Evolutionary conservation across 2,797 vertebrate genomes (phyloP).

Genomic region (Selene dorsalis): DNA sequence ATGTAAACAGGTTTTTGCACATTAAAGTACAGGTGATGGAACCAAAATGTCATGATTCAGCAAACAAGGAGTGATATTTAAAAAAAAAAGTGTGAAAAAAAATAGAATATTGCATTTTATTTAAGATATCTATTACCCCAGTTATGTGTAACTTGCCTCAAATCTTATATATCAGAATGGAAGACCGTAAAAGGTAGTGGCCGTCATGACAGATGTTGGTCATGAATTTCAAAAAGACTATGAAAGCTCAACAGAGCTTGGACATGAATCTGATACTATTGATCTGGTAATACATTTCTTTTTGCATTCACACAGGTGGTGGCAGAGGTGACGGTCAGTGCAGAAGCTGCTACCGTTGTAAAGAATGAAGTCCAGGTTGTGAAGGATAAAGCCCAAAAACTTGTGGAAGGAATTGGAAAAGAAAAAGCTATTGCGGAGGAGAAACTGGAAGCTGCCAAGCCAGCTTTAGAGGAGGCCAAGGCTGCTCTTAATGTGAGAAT

Average conservation of each 20-base stretch:
- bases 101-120: no score
- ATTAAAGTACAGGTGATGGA: no score
- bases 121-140: no score
- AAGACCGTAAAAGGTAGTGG: background rate
- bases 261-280: background rate
- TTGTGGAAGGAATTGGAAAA: conserved; percentile 87
- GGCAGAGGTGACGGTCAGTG: conserved; percentile 88
- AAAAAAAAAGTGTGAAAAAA: no score
- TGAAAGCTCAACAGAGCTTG: background rate
- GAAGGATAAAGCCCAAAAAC: conserved; percentile 89
- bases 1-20: no score
- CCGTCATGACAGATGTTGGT: background rate
- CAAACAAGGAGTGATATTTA: no score
- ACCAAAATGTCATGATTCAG: no score
- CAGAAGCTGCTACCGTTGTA: conserved; percentile 85
- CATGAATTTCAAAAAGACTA: background rate
- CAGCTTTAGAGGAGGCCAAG: conserved; percentile 86
- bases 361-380: conserved; percentile 89
- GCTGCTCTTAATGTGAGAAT: conserved; percentile 86
- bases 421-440: conserved; percentile 86
- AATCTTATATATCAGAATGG: background rate
- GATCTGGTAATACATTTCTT: conserved; percentile 6
- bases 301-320: conserved; percentile 81
- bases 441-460: conserved; percentile 87
- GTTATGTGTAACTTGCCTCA: background rate